Conservation (phyloP, 1,140 invertebrate species). For the Battus philenor region DNA sequence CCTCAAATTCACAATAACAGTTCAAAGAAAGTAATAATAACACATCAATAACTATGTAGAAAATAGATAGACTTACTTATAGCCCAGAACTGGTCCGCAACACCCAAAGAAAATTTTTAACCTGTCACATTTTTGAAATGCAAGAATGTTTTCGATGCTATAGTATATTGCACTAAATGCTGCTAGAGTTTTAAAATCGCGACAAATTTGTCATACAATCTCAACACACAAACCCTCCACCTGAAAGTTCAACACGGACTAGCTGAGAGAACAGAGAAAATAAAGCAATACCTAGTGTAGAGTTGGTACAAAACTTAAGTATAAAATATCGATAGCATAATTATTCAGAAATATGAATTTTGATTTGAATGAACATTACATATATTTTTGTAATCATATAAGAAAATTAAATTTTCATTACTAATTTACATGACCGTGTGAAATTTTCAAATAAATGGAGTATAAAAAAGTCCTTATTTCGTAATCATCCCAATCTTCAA, state of each 20-base stretch:
- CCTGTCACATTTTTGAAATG: conserved; percentile 40
- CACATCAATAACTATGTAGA: conserved; percentile 6
- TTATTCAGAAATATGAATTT: conserved; percentile 4
- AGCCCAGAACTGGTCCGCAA: conserved; percentile 25
- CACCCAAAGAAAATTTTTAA: conserved; percentile 13
- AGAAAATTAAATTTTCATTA: neutral
- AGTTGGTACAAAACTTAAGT: conserved; percentile 3
- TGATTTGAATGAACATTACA: conserved; percentile 7
- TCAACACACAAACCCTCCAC: conserved; percentile 12
- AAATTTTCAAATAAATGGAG: too few species aligned
- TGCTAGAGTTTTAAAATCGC: conserved; percentile 20
- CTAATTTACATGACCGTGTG: neutral
- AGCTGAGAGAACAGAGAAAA: conserved; percentile 49
- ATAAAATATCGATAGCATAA: conserved; percentile 23
- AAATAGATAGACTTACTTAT: conserved; percentile 30
- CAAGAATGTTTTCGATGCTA: conserved; percentile 20
- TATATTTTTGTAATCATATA: neutral
- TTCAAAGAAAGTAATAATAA: too few species aligned
- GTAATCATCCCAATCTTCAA: too few species aligned
- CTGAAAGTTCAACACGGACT: conserved; percentile 36
- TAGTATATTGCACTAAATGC: neutral
- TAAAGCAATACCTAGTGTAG: conserved; percentile 44
- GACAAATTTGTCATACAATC: conserved; percentile 3
- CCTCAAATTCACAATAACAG: too few species aligned
- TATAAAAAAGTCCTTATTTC: too few species aligned